Conservation (phyloP, 2,797 vertebrate genomes). For the Cuniculus paca region DNA sequence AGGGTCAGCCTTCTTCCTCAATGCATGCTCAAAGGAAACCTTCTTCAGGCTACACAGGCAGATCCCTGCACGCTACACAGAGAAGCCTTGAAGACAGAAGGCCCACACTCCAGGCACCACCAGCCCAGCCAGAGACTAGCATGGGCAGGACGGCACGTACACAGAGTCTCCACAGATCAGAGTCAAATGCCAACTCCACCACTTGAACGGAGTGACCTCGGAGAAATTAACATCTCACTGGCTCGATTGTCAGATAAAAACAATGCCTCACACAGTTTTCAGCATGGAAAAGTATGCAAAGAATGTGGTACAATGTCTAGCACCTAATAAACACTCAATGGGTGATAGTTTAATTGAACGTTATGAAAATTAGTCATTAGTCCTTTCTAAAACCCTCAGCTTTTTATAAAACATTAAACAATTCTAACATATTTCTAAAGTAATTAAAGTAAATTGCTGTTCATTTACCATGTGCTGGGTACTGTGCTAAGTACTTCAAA, state of each 20-base stretch:
- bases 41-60: background rate
- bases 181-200: background rate
- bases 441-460: background rate
- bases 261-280: background rate
- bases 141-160: accelerated
- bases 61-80: background rate
- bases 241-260: background rate
- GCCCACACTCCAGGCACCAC: background rate
- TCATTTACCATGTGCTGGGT: background rate
- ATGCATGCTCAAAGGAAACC: background rate
- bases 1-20: background rate
- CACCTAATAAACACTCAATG: background rate
- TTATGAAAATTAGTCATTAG: background rate
- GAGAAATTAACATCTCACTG: background rate
- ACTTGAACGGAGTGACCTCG: background rate
- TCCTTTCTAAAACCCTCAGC: background rate
- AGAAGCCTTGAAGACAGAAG: background rate
- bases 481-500: too few species aligned
- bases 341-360: background rate
- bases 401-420: constrained; percentile 19
- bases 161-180: background rate
- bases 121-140: background rate
- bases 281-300: background rate
- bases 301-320: background rate
- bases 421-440: background rate